Percentiles rank a stretch among this genome's conserved stretches.
Conservation (phyloP, 2,113 vertebrate genomes). For the Cryptomyrus ogoouensis region DNA sequence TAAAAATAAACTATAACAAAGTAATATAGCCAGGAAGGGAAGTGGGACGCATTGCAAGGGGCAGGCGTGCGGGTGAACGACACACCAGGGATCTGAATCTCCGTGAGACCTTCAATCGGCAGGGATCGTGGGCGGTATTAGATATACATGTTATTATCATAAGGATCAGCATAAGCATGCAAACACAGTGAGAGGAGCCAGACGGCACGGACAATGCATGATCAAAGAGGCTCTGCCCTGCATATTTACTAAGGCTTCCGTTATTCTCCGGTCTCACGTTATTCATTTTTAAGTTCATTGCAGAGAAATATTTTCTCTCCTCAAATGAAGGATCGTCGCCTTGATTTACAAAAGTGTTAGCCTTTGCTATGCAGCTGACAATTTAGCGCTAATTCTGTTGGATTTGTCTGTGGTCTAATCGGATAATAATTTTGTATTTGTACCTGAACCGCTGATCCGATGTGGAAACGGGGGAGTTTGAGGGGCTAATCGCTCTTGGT, state of each 20-base stretch:
- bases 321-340: background rate
- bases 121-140: background rate
- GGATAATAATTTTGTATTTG: background rate
- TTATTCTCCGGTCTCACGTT: background rate
- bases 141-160: conserved; percentile 3
- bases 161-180: background rate
- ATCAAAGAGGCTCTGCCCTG: background rate
- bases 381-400: background rate
- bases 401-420: background rate
- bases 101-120: background rate
- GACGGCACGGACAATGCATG: no score
- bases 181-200: background rate
- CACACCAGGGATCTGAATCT: background rate
- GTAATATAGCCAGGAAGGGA: background rate
- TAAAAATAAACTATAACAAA: background rate
- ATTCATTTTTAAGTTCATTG: background rate
- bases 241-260: background rate
- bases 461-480: background rate
- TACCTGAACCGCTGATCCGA: background rate
- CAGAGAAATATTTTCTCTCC: background rate
- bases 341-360: background rate
- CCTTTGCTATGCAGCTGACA: background rate
- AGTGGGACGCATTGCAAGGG: background rate
- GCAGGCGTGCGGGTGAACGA: background rate
- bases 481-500: background rate